A percentile compares a stretch with the other conserved stretches of the same genome.
Conservation (phyloP, 2,113 vertebrate genomes). For the Nibea coibor region DNA sequence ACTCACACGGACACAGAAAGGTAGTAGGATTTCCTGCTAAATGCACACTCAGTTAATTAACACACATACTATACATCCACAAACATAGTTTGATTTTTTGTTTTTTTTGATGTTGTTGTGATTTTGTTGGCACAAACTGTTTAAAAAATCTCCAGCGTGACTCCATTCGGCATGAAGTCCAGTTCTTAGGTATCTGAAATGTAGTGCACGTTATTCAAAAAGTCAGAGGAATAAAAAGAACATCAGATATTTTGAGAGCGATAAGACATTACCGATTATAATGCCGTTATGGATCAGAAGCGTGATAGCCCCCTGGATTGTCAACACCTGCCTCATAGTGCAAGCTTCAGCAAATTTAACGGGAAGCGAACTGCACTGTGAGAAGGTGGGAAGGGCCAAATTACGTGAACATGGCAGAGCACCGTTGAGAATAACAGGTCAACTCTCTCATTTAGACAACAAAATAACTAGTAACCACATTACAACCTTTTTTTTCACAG, state of each 20-base stretch:
- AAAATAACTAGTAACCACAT: neutral
- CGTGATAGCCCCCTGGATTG: constrained; percentile 52
- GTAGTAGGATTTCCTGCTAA: constrained; percentile 27
- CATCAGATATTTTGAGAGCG: neutral
- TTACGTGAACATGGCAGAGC: neutral
- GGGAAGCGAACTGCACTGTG: neutral
- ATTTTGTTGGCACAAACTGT: constrained; percentile 66
- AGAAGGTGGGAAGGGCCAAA: constrained; percentile 2
- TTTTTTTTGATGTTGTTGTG: neutral
- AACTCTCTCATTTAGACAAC: neutral
- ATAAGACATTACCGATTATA: neutral
- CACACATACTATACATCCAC: constrained; percentile 46
- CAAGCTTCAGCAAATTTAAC: neutral
- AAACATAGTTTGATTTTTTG: constrained; percentile 30
- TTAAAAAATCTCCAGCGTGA: constrained; percentile 54
- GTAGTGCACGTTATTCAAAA: constrained; percentile 74
- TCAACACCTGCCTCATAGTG: constrained; percentile 39
- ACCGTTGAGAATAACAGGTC: neutral
- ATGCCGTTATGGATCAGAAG: constrained; percentile 26
- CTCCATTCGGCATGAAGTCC: constrained; percentile 8
- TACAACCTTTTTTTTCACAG: neutral
- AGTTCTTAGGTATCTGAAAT: constrained; percentile 58
- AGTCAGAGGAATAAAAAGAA: constrained; percentile 16
- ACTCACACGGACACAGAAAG: constrained; percentile 38
- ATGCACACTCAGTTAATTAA: constrained; percentile 43